Base-by-base conservation (phyloP, 2,888 invertebrate species). In the Sarcophaga subvicina region DNA sequence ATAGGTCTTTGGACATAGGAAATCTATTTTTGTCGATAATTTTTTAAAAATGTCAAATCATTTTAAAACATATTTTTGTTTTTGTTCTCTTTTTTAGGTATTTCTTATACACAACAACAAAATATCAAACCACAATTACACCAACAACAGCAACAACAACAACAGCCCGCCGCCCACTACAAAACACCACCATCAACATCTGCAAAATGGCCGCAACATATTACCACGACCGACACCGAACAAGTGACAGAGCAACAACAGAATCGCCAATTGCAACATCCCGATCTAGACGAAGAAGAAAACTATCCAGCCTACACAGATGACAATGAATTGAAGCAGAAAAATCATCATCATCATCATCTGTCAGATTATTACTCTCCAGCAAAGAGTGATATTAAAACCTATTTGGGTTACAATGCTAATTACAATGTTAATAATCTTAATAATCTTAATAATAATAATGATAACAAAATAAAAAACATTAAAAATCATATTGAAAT, bases 31-130 rank as follows among this genome's bases (percentile, higher is more conserved):
- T 37, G 2, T 2, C 0, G 8, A 8, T 37, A 8, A 37, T 37
- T 37, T 37, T 8, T 11, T n/a, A 25, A 6, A 22, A 20, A 47
- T 20, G 27, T 69, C 2, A 14, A 20, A 20, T 60, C 60, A n/a
- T 47, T 66, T 60, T 63, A n/a, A 70, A 27, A 10, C 14, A 45
- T 11, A 59, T 62, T 77, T 70, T 71, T 71, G 10, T 12, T 59
- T 22, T 11, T 59, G 17, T 66, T 20, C 67, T 69, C 5, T 54
- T 76, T 89, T 90, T 0, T 90, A 93, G 93, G 93, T 90, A 91
- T 92, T 91, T 90, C 90, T 90, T 90, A 90, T 82, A 91, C 92
- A 88, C 91, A 91, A 88, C 92, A 90, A 89, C 92, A 92, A 88
- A 92, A 92, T 90, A 92, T 93, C 90, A 91, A 75, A 89, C 89